These are phyloP conservation scores for Hymenochirus boettgeri DNA, from an alignment of 2,113 vertebrate species.

Conservation along the genomic window DNA sequence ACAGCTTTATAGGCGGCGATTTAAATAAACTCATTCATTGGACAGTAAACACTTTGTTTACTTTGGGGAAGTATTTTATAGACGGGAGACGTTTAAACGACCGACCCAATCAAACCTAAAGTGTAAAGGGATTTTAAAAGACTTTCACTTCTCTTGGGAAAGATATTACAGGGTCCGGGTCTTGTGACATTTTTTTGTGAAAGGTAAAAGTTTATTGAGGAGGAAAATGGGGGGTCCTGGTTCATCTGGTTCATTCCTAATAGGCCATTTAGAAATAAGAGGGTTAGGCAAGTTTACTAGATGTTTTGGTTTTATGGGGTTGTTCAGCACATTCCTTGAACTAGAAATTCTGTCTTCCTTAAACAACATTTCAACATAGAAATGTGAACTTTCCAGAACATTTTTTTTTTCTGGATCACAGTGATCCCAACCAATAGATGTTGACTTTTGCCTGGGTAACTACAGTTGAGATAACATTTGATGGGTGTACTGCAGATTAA, in stretches of 20 bases:
- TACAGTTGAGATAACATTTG: no score
- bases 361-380: no score
- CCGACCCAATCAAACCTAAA: constrained; percentile 31
- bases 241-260: no score
- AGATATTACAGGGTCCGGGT: constrained; percentile 55
- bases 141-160: constrained; percentile 47
- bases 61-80: constrained; percentile 72
- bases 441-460: no score
- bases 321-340: not conserved
- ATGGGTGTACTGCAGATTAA: no score
- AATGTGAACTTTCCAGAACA: no score
- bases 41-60: constrained; percentile 79
- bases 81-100: constrained; percentile 62
- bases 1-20: constrained; percentile 75
- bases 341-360: no score
- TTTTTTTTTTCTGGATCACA: no score
- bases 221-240: no score
- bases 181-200: constrained; percentile 45
- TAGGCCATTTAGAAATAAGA: constrained; percentile 3
- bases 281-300: not conserved
- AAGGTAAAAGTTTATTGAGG: constrained; percentile 46
- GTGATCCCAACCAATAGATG: no score
- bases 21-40: constrained; percentile 74
- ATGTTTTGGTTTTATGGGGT: not conserved
- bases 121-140: constrained; percentile 44